Evolutionary conservation across 2,113 vertebrate genomes (phyloP).

Genomic region (Solenodon paradoxus): DNA sequence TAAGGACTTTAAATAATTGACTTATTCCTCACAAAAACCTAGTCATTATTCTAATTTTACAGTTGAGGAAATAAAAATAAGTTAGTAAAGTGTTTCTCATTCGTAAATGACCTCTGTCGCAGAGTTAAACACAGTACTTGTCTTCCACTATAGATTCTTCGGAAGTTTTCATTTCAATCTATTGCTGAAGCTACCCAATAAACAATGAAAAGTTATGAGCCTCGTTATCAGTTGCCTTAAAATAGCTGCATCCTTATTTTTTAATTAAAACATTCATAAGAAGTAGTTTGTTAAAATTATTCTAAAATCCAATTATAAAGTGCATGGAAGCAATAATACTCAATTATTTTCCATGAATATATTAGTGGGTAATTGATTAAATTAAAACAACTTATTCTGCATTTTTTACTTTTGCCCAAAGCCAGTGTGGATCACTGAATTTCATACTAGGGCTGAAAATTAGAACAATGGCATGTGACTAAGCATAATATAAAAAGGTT

Average conservation of each 20-base stretch:
- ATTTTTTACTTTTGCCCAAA: slow-evolving; percentile 3
- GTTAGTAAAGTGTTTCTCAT: neutral
- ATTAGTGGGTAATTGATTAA: neutral
- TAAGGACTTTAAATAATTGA: neutral
- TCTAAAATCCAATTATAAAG: slow-evolving; percentile 30
- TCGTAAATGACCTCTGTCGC: neutral
- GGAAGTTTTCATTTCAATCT: neutral
- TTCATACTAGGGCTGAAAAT: slow-evolving; percentile 2
- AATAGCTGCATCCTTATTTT: neutral
- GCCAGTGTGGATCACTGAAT: neutral
- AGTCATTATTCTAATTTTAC: neutral
- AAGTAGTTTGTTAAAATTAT: neutral
- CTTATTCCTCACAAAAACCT: neutral
- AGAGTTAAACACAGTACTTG: neutral
- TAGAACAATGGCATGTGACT: neutral
- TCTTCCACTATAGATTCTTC: neutral
- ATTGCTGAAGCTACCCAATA: neutral
- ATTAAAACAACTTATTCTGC: neutral
- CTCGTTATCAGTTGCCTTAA: neutral
- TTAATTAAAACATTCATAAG: neutral
- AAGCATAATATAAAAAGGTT: neutral
- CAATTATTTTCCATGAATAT: neutral
- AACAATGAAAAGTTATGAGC: neutral
- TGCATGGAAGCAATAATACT: neutral
- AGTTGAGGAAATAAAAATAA: neutral